Conservation (phyloP, 2,797 vertebrate genomes). For the Xerus rutilus region DNA sequence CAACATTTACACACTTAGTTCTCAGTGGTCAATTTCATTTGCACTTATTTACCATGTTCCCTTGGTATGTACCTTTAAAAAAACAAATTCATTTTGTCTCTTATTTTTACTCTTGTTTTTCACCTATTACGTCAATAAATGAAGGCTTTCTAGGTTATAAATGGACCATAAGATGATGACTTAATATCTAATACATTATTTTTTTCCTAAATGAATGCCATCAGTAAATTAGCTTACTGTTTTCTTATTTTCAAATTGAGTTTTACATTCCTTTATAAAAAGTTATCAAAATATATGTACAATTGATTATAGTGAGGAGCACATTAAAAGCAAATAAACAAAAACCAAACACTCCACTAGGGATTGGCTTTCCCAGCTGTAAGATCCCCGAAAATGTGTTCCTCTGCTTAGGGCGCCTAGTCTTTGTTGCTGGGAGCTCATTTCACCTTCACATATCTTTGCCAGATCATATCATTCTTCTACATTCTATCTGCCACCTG, state of each 20-base stretch:
- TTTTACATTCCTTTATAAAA: conserved; percentile 32
- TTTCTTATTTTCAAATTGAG: conserved; percentile 41
- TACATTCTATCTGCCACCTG: conserved; percentile 28
- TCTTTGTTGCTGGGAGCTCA: background rate
- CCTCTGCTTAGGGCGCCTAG: background rate
- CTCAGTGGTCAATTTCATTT: background rate
- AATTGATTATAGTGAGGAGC: background rate
- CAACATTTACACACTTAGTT: background rate
- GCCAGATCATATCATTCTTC: background rate
- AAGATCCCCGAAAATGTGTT: background rate
- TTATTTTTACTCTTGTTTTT: background rate
- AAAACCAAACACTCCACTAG: background rate
- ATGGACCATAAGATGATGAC: background rate
- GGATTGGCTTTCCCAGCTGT: conserved; percentile 22
- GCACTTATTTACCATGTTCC: background rate
- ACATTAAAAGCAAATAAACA: background rate
- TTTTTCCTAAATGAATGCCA: conserved; percentile 42
- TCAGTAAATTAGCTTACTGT: background rate
- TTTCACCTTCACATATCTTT: background rate
- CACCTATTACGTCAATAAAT: background rate
- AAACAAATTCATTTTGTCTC: background rate
- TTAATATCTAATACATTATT: conserved; percentile 22
- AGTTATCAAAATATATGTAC: background rate
- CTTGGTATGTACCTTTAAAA: background rate
- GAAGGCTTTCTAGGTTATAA: conserved; percentile 12